Conservation (phyloP, 1,140 invertebrate genomes). For the Listronotus bonariensis region DNA sequence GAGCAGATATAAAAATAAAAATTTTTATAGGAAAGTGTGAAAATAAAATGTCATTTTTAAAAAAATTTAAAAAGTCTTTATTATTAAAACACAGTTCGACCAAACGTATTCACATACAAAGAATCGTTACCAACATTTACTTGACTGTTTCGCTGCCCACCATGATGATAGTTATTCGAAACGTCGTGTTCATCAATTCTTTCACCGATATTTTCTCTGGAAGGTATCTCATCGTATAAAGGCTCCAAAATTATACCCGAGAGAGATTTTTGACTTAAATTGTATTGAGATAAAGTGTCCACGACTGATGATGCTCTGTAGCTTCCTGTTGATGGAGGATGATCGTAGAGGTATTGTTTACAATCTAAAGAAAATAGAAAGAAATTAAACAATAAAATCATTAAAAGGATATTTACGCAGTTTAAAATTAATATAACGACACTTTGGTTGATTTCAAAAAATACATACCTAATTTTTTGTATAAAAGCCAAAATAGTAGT, state of each 20-base stretch:
- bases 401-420: too few species aligned
- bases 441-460: too few species aligned
- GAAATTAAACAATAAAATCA: too few species aligned
- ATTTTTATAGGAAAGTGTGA: too few species aligned
- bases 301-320: conserved; percentile 45
- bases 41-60: too few species aligned
- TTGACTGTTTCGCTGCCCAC: background rate
- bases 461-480: too few species aligned
- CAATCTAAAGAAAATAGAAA: conserved; percentile 31
- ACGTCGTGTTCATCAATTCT: background rate
- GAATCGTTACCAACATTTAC: background rate
- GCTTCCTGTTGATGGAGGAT: conserved; percentile 51
- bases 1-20: too few species aligned
- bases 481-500: too few species aligned
- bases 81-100: conserved; percentile 39
- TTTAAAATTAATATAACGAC: too few species aligned
- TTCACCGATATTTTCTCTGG: conserved; percentile 2
- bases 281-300: conserved; percentile 33
- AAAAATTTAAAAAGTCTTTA: background rate
- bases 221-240: conserved; percentile 50
- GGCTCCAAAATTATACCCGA: conserved; percentile 38
- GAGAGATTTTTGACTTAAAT: conserved; percentile 6
- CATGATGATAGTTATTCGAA: conserved; percentile 15
- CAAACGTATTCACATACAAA: conserved; percentile 44
- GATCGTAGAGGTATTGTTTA: conserved; percentile 46